Conservation (phyloP, 2,797 vertebrate species). For the Enteromius argenteus region DNA sequence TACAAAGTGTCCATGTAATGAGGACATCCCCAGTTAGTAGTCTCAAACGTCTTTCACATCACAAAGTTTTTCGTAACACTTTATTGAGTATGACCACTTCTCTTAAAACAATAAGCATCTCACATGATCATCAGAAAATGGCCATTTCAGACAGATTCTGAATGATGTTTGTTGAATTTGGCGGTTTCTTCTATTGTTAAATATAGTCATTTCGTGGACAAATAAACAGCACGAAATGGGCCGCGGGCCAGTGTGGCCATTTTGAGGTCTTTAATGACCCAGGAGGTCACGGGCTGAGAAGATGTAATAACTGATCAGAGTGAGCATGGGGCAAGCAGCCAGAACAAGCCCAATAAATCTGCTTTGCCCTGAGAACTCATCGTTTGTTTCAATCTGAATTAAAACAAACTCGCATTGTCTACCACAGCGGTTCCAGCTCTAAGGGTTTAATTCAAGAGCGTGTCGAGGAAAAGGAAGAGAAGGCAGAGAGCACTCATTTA, state of each 20-base stretch:
- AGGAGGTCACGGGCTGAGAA: conserved; percentile 72
- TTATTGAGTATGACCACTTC: background rate
- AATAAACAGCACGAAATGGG: conserved; percentile 75
- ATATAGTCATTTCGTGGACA: conserved; percentile 81
- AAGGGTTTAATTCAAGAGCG: conserved; percentile 70
- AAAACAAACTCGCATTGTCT: conserved; percentile 77
- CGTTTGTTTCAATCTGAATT: conserved; percentile 72
- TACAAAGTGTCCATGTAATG: too few species aligned
- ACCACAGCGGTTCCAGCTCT: conserved; percentile 53
- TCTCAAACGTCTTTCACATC: background rate
- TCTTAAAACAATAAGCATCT: conserved; percentile 16
- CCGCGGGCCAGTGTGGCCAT: conserved; percentile 73
- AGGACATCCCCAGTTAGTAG: too few species aligned
- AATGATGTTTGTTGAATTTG: conserved; percentile 71
- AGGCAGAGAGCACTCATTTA: conserved; percentile 34
- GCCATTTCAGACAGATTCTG: conserved; percentile 75
- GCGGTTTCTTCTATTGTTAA: conserved; percentile 75
- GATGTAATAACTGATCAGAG: conserved; percentile 83
- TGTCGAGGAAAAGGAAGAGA: conserved; percentile 34
- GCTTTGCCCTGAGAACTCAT: conserved; percentile 71
- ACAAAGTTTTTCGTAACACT: background rate
- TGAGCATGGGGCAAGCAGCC: conserved; percentile 73
- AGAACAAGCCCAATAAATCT: conserved; percentile 79
- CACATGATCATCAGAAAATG: conserved; percentile 70
- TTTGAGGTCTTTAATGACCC: conserved; percentile 76